Conservation (phyloP, 2,888 invertebrate genomes). For the Heliconius hortense region DNA sequence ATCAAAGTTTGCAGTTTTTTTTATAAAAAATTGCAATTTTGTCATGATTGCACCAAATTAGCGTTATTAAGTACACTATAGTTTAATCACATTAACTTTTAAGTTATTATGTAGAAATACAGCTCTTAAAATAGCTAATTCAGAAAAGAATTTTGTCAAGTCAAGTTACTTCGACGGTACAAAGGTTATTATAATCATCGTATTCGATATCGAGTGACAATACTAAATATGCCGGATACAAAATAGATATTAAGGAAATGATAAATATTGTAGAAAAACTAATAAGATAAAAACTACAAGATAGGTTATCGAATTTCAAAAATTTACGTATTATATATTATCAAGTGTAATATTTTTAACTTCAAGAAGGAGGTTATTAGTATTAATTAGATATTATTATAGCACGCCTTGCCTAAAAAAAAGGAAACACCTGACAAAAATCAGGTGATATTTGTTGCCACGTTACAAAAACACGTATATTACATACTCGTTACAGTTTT, state of each 20-base stretch:
- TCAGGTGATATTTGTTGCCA: neutral
- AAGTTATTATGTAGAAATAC: neutral
- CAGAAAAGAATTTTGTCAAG: neutral
- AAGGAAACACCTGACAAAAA: too few species aligned
- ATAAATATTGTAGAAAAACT: constrained; percentile 3
- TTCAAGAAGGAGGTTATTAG: too few species aligned
- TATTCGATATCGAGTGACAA: neutral
- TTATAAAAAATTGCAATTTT: too few species aligned
- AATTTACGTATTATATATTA: neutral
- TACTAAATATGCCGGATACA: neutral
- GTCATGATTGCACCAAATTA: too few species aligned
- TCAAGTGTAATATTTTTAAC: neutral
- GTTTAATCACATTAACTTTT: too few species aligned
- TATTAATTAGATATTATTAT: too few species aligned
- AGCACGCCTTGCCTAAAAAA: too few species aligned
- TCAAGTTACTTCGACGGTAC: neutral
- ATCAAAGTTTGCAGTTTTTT: too few species aligned
- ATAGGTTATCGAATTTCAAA: neutral
- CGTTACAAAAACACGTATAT: neutral
- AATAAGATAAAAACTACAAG: neutral
- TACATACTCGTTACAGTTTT: too few species aligned
- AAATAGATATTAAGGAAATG: neutral
- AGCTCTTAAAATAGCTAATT: neutral
- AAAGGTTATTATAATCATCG: neutral
- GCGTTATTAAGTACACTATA: too few species aligned